phyloP scores from a whole-genome alignment of 2,797 vertebrate genomes.

The Catostomus latipinnis region DNA sequence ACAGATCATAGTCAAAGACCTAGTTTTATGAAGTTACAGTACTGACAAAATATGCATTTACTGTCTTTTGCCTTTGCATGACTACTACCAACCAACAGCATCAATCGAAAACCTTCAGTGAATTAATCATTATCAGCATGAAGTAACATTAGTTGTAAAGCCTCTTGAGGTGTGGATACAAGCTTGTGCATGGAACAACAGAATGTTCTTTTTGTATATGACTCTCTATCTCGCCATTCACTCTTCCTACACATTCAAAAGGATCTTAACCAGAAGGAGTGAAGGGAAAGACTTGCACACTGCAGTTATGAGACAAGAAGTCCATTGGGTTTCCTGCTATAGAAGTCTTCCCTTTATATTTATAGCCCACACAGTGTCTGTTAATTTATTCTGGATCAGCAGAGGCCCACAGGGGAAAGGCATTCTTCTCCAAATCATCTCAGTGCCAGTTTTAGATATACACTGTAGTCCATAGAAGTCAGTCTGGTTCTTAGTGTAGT shows the following conservation, averaged over 20 bases:
- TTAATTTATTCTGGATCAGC: conserved; percentile 29
- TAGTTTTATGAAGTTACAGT: no score
- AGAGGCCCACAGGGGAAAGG: conserved; percentile 16
- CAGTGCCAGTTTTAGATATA: conserved; percentile 19
- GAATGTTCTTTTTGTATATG: no score
- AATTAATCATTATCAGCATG: no score
- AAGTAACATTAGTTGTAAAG: no score
- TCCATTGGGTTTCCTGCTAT: conserved; percentile 23
- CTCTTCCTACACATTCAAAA: background rate
- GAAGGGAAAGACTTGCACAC: conserved; percentile 10
- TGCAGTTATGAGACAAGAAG: background rate
- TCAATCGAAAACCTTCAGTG: no score
- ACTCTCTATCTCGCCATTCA: background rate
- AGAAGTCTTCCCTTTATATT: conserved; percentile 24
- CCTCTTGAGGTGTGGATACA: no score
- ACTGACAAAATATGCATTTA: no score
- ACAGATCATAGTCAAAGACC: no score
- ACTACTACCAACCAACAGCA: no score
- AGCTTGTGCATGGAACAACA: no score
- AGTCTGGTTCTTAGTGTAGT: conserved; percentile 4
- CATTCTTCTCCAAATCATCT: conserved; percentile 19
- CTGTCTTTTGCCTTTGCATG: no score
- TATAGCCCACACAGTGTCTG: conserved; percentile 47
- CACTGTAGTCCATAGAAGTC: conserved; percentile 5
- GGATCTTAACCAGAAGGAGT: background rate